These are phyloP conservation scores for Lasius fuliginosus DNA, from an alignment of 2,888 invertebrate genomes.

Conservation along the genomic window DNA sequence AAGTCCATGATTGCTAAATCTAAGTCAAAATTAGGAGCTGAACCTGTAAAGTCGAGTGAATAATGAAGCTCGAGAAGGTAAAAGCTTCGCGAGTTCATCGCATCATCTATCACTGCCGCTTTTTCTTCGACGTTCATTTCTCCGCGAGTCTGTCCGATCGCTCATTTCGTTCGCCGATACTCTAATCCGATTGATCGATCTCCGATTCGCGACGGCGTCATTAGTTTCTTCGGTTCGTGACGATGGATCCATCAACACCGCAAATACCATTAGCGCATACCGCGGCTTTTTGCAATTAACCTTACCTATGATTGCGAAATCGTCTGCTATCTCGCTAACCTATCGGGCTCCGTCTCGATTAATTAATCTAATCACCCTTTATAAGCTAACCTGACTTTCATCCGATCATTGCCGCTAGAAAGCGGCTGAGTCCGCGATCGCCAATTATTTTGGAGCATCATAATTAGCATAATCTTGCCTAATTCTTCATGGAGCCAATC, in stretches of 20 bases:
- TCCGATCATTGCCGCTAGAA: constrained; percentile 59
- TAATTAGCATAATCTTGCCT: constrained; percentile 49
- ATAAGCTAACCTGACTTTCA: constrained; percentile 54
- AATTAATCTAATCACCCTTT: constrained; percentile 69
- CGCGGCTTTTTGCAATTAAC: constrained; percentile 62
- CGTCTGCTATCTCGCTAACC: constrained; percentile 49
- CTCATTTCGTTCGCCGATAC: constrained; percentile 37
- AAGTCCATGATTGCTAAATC: constrained; percentile 58
- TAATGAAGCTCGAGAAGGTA: constrained; percentile 50
- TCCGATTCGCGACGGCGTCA: constrained; percentile 44
- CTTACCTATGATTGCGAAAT: constrained; percentile 52
- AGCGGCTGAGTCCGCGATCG: constrained; percentile 50
- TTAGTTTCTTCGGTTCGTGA: constrained; percentile 47
- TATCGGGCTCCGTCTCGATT: constrained; percentile 57
- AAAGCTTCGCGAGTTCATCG: constrained; percentile 42
- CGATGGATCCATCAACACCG: constrained; percentile 61
- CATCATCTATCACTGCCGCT: constrained; percentile 55
- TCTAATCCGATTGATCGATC: constrained; percentile 64
- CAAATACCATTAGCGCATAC: constrained; percentile 52
- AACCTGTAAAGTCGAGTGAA: constrained; percentile 23
- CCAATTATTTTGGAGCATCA: constrained; percentile 67
- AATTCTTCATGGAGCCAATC: constrained; percentile 17
- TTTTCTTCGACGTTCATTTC: constrained; percentile 56
- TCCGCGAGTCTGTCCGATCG: constrained; percentile 39
- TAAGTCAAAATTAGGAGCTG: constrained; percentile 60